A percentile compares a stretch with the other conserved stretches of the same genome.
These are phyloP conservation scores for Enteromius anoplus DNA, from an alignment of 2,797 vertebrate genomes.

Conservation along the genomic window DNA sequence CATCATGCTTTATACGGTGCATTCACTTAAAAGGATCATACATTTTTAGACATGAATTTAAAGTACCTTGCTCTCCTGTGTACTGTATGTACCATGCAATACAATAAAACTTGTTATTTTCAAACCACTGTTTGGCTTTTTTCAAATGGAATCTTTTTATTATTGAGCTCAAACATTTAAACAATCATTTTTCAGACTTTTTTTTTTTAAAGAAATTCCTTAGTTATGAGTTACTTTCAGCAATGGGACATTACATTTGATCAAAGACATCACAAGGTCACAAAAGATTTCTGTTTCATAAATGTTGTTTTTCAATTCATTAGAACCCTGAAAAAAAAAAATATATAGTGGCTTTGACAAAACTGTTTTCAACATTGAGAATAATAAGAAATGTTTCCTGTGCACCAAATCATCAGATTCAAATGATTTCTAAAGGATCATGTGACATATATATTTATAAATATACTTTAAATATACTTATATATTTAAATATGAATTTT, in stretches of 20 bases:
- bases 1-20: neutral
- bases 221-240: neutral
- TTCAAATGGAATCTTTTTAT: neutral
- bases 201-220: neutral
- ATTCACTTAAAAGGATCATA: neutral
- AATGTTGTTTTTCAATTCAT: no score
- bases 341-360: no score
- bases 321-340: no score
- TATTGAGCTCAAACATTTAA: neutral
- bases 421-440: neutral
- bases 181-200: neutral
- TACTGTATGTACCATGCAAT: neutral
- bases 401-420: neutral
- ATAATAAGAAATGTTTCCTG: neutral
- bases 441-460: no score
- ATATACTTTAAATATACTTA: no score
- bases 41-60: neutral
- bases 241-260: neutral
- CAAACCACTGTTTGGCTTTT: neutral
- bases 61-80: neutral
- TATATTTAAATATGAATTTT: no score
- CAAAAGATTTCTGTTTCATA: neutral
- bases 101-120: neutral
- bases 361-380: neutral
- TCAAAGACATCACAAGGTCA: neutral